A percentile compares a stretch with the other conserved stretches of the same genome.
Conservation (phyloP, 1,140 invertebrate species). For the Solenopsis invicta region DNA sequence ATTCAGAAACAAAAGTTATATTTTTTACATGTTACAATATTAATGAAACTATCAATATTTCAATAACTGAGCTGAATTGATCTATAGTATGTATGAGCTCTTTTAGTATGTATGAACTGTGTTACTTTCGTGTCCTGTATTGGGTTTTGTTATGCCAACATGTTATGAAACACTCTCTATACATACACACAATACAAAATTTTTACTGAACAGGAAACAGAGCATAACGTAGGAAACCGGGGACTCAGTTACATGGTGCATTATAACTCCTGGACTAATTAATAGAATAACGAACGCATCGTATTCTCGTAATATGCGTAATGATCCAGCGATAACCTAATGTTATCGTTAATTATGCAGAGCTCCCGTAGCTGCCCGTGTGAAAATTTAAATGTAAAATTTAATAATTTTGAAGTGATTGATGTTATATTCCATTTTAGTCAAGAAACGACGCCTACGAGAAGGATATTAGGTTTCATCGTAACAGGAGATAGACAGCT, state of each 20-base stretch:
- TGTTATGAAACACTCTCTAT: too few species aligned
- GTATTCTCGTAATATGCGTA: constrained; percentile 31
- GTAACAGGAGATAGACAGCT: not conserved
- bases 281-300: constrained; percentile 33
- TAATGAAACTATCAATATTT: too few species aligned
- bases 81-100: too few species aligned
- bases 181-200: constrained; percentile 14
- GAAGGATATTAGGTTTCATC: constrained; percentile 24
- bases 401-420: constrained; percentile 29
- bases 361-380: not conserved
- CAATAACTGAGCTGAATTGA: too few species aligned
- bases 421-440: not conserved
- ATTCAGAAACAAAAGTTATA: too few species aligned
- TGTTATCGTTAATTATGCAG: constrained; percentile 14
- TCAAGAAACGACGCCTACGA: not conserved
- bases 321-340: constrained; percentile 43
- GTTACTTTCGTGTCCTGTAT: too few species aligned
- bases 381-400: constrained; percentile 36
- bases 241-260: not conserved
- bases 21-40: too few species aligned
- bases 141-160: too few species aligned
- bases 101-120: too few species aligned
- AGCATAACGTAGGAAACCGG: not conserved
- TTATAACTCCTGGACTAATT: constrained; percentile 38
- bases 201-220: constrained; percentile 30